Evolutionary conservation across 35 echinoderm and acorn worm genomes (phyloP).

Genomic region (Chiridota heheva): DNA sequence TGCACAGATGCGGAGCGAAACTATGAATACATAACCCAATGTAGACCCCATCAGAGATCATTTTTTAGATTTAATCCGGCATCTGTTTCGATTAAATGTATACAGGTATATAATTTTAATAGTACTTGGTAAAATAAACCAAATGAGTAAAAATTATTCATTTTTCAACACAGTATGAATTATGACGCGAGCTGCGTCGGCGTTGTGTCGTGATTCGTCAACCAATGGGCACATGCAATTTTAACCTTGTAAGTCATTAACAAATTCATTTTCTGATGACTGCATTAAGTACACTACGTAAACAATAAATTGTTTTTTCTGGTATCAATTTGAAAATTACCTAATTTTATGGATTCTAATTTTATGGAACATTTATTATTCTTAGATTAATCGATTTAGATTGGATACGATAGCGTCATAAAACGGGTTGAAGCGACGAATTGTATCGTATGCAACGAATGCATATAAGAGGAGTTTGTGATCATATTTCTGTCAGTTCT

Average conservation of each 20-base stretch:
- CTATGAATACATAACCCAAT: constrained; percentile 35
- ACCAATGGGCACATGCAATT: constrained; percentile 30
- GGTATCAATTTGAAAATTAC: constrained; percentile 50
- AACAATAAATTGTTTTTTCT: constrained; percentile 35
- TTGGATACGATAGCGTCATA: constrained; percentile 20
- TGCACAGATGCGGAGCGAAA: constrained; percentile 51
- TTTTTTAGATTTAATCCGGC: constrained; percentile 51
- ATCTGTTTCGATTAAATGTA: constrained; percentile 53
- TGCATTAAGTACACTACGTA: constrained; percentile 52
- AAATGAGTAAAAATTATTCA: constrained; percentile 33
- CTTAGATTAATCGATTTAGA: not conserved
- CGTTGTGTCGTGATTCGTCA: constrained; percentile 40
- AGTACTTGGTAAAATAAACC: constrained; percentile 46
- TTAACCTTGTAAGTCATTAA: not conserved
- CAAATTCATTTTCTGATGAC: constrained; percentile 43
- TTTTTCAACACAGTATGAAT: constrained; percentile 56
- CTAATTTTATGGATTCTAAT: constrained; percentile 60
- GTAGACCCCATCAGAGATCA: constrained; percentile 49
- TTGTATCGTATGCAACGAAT: constrained; percentile 19
- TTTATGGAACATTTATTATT: constrained; percentile 30
- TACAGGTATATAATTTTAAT: constrained; percentile 65
- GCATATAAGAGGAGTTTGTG: constrained; percentile 22
- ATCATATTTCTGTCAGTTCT: constrained; percentile 16
- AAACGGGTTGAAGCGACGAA: too few relatives aligned
- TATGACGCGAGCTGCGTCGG: constrained; percentile 45